Base-by-base conservation (phyloP, 2,888 invertebrate genomes). In the Ischnus inquisitorius region DNA sequence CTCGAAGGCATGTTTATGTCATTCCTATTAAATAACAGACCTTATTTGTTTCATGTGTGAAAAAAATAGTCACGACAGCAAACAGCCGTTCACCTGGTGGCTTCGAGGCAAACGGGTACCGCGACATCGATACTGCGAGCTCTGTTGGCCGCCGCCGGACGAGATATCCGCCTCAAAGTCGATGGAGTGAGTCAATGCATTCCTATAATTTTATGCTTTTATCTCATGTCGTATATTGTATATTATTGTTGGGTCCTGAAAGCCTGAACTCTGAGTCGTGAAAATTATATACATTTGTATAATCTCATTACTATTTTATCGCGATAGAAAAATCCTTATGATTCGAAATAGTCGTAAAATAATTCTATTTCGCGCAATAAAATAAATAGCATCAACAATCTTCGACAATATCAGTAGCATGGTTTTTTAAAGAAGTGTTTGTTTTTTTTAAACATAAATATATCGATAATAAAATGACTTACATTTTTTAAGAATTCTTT, bases 41-140 rank as follows among this genome's bases (percentile, higher is more conserved):
- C 60, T 65, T 64, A 34, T 82, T 25, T 43, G 51, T 43, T 25
- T 72, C 5, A 75, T 78, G 75, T 46, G 48, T 48, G 54, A 54
- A 69, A 65, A 51, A 69, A 72, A 74, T 94, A 99, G 99, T 97
- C 98, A 84, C 97, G 97, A 85, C 96, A 97, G 89, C 99, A 99
- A 94, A 97, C 98, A 5, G 97, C 99, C 1, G 97, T 99, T 1
- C 99, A 99, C 94, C 95, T 99, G 93, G 99, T 99, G 85, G 98
- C 98, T 76, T 97, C 97, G 88, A 95, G 99, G 90, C 97, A 98
- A 93, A 98, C 98, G 0, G 98, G 98, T 16, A 97, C 98, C 12
- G 98, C 98, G 3, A 97, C 98, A 79, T 97, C 97, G 89, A 98
- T 99, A 89, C 95, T 99, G 14, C 95, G 98, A 90, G 96, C 98